Evolutionary conservation across 2,888 invertebrate genomes (phyloP).

Genomic region (Brachypalpus laphriformis): DNA sequence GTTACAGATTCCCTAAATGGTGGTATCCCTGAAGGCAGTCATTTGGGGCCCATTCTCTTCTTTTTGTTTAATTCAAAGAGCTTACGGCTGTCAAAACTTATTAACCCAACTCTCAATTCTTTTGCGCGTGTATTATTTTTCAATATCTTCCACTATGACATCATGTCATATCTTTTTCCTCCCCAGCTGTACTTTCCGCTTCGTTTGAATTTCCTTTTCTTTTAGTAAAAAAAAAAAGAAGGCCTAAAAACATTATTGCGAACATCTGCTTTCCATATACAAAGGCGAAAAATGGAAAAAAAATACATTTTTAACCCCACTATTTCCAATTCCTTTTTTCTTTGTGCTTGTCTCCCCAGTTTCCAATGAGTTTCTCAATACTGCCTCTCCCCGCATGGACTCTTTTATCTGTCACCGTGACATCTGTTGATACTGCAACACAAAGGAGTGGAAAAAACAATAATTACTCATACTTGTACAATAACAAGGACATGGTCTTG

Average conservation of each 20-base stretch:
- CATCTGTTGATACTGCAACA: constrained; percentile 63
- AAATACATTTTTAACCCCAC: constrained; percentile 5
- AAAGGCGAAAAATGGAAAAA: neutral
- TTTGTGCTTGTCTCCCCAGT: constrained; percentile 4
- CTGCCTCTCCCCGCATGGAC: neutral
- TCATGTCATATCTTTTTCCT: neutral
- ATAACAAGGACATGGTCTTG: constrained; percentile 44
- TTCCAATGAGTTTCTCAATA: constrained; percentile 5
- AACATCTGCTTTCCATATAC: neutral
- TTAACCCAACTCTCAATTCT: neutral
- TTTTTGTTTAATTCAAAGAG: neutral
- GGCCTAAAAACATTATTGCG: neutral
- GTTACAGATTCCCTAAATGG: too few relatives aligned
- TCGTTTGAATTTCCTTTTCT: neutral
- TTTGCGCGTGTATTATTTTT: neutral
- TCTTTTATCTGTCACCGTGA: constrained; percentile 51
- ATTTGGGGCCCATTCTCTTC: neutral
- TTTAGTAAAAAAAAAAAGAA: neutral
- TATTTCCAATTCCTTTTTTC: constrained; percentile 6
- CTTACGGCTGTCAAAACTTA: neutral
- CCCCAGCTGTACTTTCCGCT: neutral
- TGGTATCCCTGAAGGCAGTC: neutral
- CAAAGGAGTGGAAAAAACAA: constrained; percentile 41
- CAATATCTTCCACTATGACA: neutral
- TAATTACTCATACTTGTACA: constrained; percentile 47